Evolutionary conservation across 2,888 invertebrate species (phyloP).

Genomic region (Steromphala cineraria): DNA sequence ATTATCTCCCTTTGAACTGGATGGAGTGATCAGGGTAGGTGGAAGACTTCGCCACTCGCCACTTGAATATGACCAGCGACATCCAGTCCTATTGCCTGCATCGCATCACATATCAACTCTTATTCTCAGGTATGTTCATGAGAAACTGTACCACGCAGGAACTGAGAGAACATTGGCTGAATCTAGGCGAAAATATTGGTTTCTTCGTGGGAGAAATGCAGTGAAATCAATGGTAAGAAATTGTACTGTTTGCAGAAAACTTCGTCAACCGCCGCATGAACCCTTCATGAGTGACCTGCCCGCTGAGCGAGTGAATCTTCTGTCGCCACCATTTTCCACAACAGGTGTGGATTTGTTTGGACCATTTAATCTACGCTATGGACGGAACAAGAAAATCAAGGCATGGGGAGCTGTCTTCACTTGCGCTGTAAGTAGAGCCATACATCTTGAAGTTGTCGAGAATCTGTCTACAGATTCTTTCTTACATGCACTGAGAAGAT

Average conservation of each 20-base stretch:
- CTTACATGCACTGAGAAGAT: conserved; percentile 26
- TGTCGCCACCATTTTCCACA: conserved; percentile 16
- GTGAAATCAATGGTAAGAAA: conserved; percentile 3
- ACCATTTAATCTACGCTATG: conserved; percentile 12
- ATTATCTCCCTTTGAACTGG: not conserved
- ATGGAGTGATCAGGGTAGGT: conserved; percentile 16
- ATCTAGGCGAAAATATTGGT: conserved; percentile 3
- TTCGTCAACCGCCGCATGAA: not conserved
- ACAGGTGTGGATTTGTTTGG: conserved; percentile 28
- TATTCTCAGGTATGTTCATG: conserved; percentile 13
- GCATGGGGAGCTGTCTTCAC: conserved; percentile 31
- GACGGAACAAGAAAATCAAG: not conserved
- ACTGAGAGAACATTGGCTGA: conserved; percentile 11
- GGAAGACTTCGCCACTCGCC: conserved; percentile 14
- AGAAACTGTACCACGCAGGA: conserved; percentile 4
- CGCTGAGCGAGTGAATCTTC: not conserved
- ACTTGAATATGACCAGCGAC: not conserved
- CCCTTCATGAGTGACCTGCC: conserved; percentile 27
- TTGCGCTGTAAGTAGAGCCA: conserved; percentile 13
- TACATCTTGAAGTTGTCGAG: conserved; percentile 29
- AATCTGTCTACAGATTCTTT: conserved; percentile 24
- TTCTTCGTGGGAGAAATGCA: conserved; percentile 5
- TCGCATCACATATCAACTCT: not conserved
- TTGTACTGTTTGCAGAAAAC: conserved; percentile 17
- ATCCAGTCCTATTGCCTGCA: conserved; percentile 10